A percentile compares a stretch with the other conserved stretches of the same genome.
phyloP scores from a whole-genome alignment of 2,113 vertebrate genomes.

The Psittacula cyanocephala region DNA sequence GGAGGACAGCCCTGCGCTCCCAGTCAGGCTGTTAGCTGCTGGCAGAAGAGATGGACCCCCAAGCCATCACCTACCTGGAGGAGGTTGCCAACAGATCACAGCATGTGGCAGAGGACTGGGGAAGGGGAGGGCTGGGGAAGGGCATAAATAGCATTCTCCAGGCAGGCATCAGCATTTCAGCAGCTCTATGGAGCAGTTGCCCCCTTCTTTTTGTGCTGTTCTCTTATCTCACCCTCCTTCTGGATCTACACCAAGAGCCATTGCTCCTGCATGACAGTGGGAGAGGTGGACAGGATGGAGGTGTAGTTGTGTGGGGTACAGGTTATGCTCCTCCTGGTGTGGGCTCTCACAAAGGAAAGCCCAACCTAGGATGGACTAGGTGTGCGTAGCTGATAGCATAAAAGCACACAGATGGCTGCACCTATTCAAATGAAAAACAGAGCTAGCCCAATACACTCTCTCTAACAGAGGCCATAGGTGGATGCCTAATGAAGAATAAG shows the following conservation, averaged over 20 bases:
- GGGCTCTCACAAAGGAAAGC: neutral
- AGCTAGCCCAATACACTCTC: neutral
- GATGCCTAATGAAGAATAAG: neutral
- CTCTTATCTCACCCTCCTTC: neutral
- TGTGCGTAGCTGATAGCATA: neutral
- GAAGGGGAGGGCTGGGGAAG: neutral
- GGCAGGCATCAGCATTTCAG: neutral
- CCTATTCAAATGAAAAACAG: neutral
- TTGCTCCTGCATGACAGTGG: neutral
- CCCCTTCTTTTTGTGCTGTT: neutral
- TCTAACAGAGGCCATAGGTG: neutral
- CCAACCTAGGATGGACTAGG: neutral
- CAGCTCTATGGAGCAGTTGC: neutral
- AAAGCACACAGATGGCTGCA: neutral
- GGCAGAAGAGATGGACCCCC: neutral
- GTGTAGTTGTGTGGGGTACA: neutral
- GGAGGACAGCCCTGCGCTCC: neutral
- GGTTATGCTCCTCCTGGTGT: neutral
- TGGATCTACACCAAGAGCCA: neutral
- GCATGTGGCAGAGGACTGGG: neutral
- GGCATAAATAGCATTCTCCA: rapidly evolving
- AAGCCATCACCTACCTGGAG: neutral
- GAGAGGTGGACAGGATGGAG: neutral
- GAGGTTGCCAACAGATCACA: neutral
- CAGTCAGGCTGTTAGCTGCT: neutral